Base-by-base conservation (phyloP, 2,888 invertebrate species). In the Punctoribates punctum region DNA sequence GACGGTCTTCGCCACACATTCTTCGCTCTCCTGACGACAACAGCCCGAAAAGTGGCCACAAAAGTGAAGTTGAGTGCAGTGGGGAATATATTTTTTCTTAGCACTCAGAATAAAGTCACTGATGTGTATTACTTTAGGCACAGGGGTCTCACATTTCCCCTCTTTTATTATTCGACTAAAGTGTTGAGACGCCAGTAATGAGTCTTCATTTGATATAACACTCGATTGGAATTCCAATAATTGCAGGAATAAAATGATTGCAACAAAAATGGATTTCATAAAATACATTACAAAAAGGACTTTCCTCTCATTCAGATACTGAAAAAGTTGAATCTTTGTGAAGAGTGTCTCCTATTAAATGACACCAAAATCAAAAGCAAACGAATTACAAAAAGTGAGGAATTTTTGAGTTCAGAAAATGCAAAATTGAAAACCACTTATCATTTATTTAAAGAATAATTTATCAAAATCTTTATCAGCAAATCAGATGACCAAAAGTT, bases 21-120 rank as follows among this genome's bases (percentile, higher is more conserved):
- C 60, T 34, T 77, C 77, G 42, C 60, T 77, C 74, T 77, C 77
- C n/a, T 75, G 74, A 34, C 73, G 77, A 74, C 77, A 77, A 51
- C 77, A 77, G 9, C 77, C 77, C 25, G 77, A 65, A 23, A 74
- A 42, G 23, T 42, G 74, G n/a, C 73, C 77, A 65, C 77, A 77
- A 57, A 51, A 20, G 29, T 77, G 73, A 27, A 77, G 34, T 34
- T 38, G 60, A 13, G 77, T 77, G 20, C 77, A 77, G 46, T 77
- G 77, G 17, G 77, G 77, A 15, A 77, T 48, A 25, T 42, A 77
- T 46, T 77, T 77, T 51, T 77, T 77, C 20, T 29, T 77, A 6
- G 77, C 77, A 38, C 46, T 60, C 25, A 46, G 62, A 3, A 62
- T 54, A 17, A 60, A 29, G 17, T 77, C 77, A 11, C 73, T 62